Evolutionary conservation across 2,888 invertebrate species (phyloP).

Genomic region (Andrena bicolor): DNA sequence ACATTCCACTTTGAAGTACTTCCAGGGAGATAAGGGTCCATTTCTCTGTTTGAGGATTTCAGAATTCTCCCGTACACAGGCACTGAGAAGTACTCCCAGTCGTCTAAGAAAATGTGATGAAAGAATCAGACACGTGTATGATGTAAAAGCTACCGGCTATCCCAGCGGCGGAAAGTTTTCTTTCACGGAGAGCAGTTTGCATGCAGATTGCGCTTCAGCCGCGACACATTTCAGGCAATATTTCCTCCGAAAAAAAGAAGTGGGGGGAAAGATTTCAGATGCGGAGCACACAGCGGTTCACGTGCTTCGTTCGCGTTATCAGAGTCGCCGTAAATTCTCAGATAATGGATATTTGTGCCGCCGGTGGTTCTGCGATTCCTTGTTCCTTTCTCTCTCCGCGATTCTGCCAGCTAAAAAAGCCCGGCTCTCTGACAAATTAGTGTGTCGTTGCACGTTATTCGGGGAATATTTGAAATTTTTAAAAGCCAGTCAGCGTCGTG

Average conservation of each 20-base stretch:
- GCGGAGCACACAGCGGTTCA: not conserved
- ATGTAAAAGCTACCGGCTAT: not conserved
- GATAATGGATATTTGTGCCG: constrained; percentile 35
- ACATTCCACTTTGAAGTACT: no score
- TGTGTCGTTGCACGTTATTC: not conserved
- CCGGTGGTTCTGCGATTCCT: not conserved
- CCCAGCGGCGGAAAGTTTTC: not conserved
- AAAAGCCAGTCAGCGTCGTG: not conserved
- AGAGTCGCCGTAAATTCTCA: constrained; percentile 14
- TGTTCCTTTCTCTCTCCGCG: not conserved
- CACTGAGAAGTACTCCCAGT: no score
- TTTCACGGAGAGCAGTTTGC: not conserved
- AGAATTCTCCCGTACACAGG: no score
- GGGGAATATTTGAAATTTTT: not conserved
- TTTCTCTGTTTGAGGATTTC: no score
- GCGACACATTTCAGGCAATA: constrained; percentile 10
- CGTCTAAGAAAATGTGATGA: not conserved
- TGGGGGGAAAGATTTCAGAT: constrained; percentile 15
- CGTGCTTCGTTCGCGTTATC: constrained; percentile 21
- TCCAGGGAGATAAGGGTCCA: no score
- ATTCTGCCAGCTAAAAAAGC: not conserved
- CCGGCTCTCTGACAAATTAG: not conserved
- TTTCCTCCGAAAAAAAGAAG: not conserved
- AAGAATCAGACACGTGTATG: not conserved
- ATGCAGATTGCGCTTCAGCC: constrained; percentile 7